Base-by-base conservation (phyloP, 2,888 invertebrate species). In the Matsumyia berberina region DNA sequence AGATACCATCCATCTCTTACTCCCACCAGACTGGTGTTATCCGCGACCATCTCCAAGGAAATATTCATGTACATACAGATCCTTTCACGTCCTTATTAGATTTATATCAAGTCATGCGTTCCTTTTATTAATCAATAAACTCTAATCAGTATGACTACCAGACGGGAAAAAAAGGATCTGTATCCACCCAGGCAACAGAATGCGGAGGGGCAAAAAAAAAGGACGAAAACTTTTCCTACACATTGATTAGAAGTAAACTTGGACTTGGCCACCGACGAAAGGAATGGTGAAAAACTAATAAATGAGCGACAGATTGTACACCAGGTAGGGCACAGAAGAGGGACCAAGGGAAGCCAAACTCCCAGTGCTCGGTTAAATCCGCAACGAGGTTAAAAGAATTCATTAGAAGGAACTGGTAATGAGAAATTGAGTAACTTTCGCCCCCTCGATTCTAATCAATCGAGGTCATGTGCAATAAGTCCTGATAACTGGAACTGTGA, bases 91-190 rank as follows among this genome's bases (percentile, higher is more conserved):
- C 29, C 24, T 57, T 57, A 57, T 57, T 69, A 58, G 31, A 74
- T 74, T 57, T 62, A 51, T 46, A 69, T 74, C 74, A 62, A 55
- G 31, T 17, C 69, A 39, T 62, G 35, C 67, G 64, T 78, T 70
- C 49, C 44, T 80, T 44, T 73, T 67, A 60, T 62, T 73, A 74
- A 80, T 80, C 80, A 80, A 73, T 80, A 80, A 80, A 73, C 80
- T 67, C 67, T 73, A 76, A 80, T 80, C 74, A 80, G 76, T 76
- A 69, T 44, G 39, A 35, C 49, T 35, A 49, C 49, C 55, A 67
- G 67, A 67, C 67, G 29, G 31, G 39, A 66, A 51, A 39, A 66
- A 37, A 11, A 53, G 0, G 29, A 42, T 17, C 24, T 24, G 42
- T 55, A 74, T 55, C 64, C 35, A 49, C 66, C 24, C 24, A 49